Base-by-base conservation (phyloP, 2,888 invertebrate genomes). In the Lydus trimaculatus region DNA sequence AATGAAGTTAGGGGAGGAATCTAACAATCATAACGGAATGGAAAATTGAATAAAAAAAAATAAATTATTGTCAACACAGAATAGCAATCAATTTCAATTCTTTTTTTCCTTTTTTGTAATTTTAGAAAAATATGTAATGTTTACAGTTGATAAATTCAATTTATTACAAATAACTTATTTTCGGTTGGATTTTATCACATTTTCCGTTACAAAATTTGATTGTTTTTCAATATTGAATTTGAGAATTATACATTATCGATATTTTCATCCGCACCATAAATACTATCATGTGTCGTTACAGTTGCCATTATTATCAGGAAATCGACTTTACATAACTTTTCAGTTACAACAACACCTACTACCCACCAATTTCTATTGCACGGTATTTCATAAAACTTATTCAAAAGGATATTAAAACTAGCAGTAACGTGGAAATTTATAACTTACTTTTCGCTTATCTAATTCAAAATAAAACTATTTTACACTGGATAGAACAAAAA, bases 261-360 rank as follows among this genome's bases (percentile, higher is more conserved):
- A 56, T 56, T 56, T 28, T 56, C 31, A 62, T 69, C 60, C 69
- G 56, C 69, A 58, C 69, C 63, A 69, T 69, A 69, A 69, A 69
- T 66, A 69, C 58, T 36, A 52, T 61, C 63, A 28, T 36, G 63
- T 56, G 28, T 56, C 28, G 56, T 56, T 28, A 56, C 56, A 28
- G 13, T 25, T 56, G 28, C 56, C 56, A 56, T 56, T 56, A 56
- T 56, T 71, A 69, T 71, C 75, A 70, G 77, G 75, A 78, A 77
- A 78, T 77, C 76, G 73, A 69, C 67, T 72, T 67, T 72, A 65
- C 73, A 75, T 76, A 77, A 75, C 76, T 75, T 76, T 75, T 75
- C 74, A 69, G 75, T 73, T 72, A 72, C 69, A 66, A 61, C 28
- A 59, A 66, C 66, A 68, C 66, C 48, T n/a, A 39, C 36, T 11